Percentiles rank a stretch among this genome's conserved stretches.
Evolutionary conservation across 2,888 invertebrate genomes (phyloP).

Genomic region (Drosophila aldrichi): DNA sequence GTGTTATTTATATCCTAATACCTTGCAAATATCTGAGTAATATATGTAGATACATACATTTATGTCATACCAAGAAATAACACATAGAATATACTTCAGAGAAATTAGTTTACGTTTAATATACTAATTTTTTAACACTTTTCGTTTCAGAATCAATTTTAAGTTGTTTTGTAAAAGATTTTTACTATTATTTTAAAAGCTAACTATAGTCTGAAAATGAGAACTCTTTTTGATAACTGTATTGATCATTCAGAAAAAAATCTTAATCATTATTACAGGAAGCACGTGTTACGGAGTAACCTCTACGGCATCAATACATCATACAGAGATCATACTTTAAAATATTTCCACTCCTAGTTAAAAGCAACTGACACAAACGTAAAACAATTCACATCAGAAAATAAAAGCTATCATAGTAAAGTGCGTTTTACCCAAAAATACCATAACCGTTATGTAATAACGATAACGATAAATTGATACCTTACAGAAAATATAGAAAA

Average conservation of each 20-base stretch:
- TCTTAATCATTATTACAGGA: background rate
- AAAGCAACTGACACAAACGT: background rate
- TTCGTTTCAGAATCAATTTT: background rate
- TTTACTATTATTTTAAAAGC: background rate
- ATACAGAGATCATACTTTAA: background rate
- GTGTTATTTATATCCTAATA: constrained; percentile 32
- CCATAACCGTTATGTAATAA: background rate
- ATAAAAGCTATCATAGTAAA: background rate
- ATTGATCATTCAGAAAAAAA: background rate
- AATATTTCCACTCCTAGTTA: background rate
- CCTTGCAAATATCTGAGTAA: constrained; percentile 30
- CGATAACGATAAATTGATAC: too few species aligned
- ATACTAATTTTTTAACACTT: background rate
- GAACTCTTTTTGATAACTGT: background rate
- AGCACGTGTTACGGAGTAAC: background rate
- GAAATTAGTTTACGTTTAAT: constrained; percentile 9
- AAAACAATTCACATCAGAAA: background rate
- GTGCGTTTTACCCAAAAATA: background rate
- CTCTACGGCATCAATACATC: background rate
- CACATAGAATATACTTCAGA: constrained; percentile 17
- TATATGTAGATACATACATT: constrained; percentile 14
- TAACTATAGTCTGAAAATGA: background rate
- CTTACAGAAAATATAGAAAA: too few species aligned
- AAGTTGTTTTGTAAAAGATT: background rate
- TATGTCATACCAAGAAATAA: constrained; percentile 8